phyloP scores from a whole-genome alignment of 2,888 invertebrate species.

The Cheilosia urbana region DNA sequence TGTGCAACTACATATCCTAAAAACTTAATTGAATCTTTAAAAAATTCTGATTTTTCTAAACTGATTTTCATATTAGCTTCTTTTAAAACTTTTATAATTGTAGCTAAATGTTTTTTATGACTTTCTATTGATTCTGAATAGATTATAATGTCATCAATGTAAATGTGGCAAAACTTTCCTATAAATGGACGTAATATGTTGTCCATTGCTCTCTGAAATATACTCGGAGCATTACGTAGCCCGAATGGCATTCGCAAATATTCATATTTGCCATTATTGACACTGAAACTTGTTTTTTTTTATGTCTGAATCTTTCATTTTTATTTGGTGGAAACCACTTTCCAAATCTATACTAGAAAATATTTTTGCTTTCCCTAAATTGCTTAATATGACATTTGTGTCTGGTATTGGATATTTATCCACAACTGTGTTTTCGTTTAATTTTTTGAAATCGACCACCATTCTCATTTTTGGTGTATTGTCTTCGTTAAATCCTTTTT shows the following conservation, averaged over 20 bases:
- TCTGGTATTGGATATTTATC: constrained; percentile 22
- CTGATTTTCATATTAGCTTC: constrained; percentile 32
- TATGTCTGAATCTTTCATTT: constrained; percentile 8
- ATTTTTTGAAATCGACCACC: constrained; percentile 24
- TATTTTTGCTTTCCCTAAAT: constrained; percentile 27
- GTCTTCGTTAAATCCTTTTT: constrained; percentile 28
- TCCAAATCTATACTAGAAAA: constrained; percentile 39
- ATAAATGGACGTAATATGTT: constrained; percentile 15
- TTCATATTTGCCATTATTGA: constrained; percentile 20
- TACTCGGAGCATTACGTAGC: constrained; percentile 10
- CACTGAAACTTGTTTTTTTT: constrained; percentile 7
- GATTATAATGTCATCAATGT: constrained; percentile 14
- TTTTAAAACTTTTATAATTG: background rate
- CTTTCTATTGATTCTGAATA: background rate
- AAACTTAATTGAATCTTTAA: constrained; percentile 4
- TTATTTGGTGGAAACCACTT: constrained; percentile 17
- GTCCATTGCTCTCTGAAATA: constrained; percentile 22
- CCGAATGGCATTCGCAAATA: constrained; percentile 11
- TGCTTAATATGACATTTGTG: constrained; percentile 42
- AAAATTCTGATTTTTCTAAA: constrained; percentile 19
- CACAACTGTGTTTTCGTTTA: constrained; percentile 32
- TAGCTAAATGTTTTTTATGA: no score
- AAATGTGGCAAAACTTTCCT: constrained; percentile 12
- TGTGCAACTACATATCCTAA: constrained; percentile 16
- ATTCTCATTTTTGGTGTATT: constrained; percentile 4